A percentile compares a stretch with the other conserved stretches of the same genome.
These are phyloP conservation scores for Sminthopsis crassicaudata DNA, from an alignment of 2,113 vertebrate genomes.

Conservation along the genomic window DNA sequence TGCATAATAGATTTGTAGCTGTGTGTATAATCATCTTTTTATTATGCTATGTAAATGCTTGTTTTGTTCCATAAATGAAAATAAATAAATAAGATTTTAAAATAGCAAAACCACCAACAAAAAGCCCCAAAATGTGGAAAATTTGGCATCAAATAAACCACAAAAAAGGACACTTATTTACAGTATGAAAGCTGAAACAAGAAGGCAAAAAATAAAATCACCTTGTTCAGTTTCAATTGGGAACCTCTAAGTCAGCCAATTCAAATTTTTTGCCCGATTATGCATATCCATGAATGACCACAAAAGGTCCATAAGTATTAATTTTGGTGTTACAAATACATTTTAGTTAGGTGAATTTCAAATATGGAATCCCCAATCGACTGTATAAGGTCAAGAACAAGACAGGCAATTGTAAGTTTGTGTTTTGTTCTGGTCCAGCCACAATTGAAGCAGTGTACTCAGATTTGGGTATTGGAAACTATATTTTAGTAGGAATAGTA, in stretches of 20 bases:
- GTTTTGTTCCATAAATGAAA: too few species aligned
- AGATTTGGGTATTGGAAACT: not conserved
- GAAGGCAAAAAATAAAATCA: not conserved
- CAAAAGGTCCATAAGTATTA: not conserved
- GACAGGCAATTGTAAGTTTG: too few species aligned
- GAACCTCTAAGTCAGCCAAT: not conserved
- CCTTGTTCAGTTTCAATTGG: not conserved
- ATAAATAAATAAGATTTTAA: not conserved
- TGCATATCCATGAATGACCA: not conserved
- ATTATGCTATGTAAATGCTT: too few species aligned
- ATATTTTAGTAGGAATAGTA: not conserved
- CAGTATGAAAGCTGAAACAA: not conserved
- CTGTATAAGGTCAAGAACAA: not conserved
- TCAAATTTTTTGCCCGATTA: not conserved
- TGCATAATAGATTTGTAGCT: too few species aligned
- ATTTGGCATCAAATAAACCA: not conserved
- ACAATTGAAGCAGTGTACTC: not conserved
- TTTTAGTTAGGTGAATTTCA: not conserved
- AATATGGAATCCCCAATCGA: not conserved
- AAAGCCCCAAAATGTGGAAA: not conserved
- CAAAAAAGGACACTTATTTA: not conserved
- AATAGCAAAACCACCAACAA: not conserved
- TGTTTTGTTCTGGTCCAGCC: too few species aligned
- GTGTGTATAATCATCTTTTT: too few species aligned
- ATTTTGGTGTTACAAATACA: not conserved